A percentile compares a stretch with the other conserved stretches of the same genome.
Evolutionary conservation across 1,140 invertebrate species (phyloP).

Genomic region (Drosophila nikananu): DNA sequence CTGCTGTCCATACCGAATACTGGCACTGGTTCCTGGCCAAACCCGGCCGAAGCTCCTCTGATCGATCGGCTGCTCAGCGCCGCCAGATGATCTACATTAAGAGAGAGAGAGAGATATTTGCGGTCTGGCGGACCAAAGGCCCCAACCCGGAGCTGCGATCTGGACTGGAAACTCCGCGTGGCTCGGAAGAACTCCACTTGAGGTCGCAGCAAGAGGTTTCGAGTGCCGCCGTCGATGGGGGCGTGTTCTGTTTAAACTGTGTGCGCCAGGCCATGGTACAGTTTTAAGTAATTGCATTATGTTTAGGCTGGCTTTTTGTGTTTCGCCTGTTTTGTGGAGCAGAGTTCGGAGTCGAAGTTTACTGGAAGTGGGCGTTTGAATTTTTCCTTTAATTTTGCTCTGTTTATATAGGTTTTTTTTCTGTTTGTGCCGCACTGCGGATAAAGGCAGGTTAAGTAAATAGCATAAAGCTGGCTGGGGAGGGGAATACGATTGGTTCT

Average conservation of each 20-base stretch:
- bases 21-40: slow-evolving; percentile 21
- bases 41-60: slow-evolving; percentile 22
- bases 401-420: slow-evolving; percentile 1
- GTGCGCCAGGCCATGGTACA: slow-evolving; percentile 75
- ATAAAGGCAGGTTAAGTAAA: slow-evolving; percentile 60
- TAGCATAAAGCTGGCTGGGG: slow-evolving; percentile 30
- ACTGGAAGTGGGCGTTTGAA: slow-evolving; percentile 65
- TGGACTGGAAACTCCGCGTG: slow-evolving; percentile 1
- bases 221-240: slow-evolving; percentile 60
- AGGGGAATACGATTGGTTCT: neutral
- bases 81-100: slow-evolving; percentile 83
- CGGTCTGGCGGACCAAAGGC: slow-evolving; percentile 25
- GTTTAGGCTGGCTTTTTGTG: slow-evolving; percentile 63
- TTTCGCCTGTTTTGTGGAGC: slow-evolving; percentile 54
- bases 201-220: slow-evolving; percentile 61
- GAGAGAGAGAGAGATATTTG: slow-evolving; percentile 81
- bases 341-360: slow-evolving; percentile 66
- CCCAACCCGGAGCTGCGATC: neutral
- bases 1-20: neutral
- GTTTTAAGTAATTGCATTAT: slow-evolving; percentile 84
- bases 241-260: slow-evolving; percentile 77
- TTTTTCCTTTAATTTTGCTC: slow-evolving; percentile 23
- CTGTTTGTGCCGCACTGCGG: slow-evolving; percentile 35
- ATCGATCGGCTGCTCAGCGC: slow-evolving; percentile 78
- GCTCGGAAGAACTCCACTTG: slow-evolving; percentile 4